phyloP scores from a whole-genome alignment of 2,113 vertebrate species.

The Dromaius novaehollandiae region DNA sequence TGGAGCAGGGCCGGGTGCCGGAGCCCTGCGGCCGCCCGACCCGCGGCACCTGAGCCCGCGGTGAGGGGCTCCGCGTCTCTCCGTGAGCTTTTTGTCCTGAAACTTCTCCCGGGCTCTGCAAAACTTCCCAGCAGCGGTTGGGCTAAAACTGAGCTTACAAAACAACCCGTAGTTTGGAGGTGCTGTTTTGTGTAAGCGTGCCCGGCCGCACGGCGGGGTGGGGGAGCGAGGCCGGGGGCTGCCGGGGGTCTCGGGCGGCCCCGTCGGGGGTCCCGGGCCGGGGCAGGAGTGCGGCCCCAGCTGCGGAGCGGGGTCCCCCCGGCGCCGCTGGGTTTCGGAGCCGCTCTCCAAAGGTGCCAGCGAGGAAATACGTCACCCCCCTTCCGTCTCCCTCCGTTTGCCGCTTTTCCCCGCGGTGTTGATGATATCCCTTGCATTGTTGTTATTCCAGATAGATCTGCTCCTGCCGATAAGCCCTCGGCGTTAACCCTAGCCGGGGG shows the following conservation, averaged over 20 bases:
- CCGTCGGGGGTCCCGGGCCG: not conserved
- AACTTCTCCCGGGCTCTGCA: not conserved
- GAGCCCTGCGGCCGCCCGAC: not conserved
- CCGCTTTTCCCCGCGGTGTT: accelerated
- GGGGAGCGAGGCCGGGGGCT: not conserved
- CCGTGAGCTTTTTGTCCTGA: not conserved
- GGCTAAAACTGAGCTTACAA: not conserved
- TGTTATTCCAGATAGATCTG: not conserved
- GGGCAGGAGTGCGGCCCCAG: too few species aligned
- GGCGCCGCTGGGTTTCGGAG: not conserved
- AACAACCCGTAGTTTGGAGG: too few species aligned
- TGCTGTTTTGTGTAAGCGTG: too few species aligned
- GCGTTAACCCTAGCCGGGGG: not conserved
- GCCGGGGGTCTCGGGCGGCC: not conserved
- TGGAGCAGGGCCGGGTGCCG: not conserved
- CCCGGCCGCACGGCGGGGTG: not conserved
- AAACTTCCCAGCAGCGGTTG: not conserved
- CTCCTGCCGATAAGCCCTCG: not conserved
- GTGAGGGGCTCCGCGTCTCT: not conserved
- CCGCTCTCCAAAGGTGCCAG: not conserved
- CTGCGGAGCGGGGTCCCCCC: too few species aligned
- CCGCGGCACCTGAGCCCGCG: not conserved
- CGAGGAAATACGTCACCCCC: not conserved
- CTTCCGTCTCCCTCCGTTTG: not conserved
- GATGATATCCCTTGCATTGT: not conserved